A percentile compares a stretch with the other conserved stretches of the same genome.
These are phyloP conservation scores for Oreotrochilus melanogaster DNA, from an alignment of 2,113 vertebrate species.

Conservation along the genomic window DNA sequence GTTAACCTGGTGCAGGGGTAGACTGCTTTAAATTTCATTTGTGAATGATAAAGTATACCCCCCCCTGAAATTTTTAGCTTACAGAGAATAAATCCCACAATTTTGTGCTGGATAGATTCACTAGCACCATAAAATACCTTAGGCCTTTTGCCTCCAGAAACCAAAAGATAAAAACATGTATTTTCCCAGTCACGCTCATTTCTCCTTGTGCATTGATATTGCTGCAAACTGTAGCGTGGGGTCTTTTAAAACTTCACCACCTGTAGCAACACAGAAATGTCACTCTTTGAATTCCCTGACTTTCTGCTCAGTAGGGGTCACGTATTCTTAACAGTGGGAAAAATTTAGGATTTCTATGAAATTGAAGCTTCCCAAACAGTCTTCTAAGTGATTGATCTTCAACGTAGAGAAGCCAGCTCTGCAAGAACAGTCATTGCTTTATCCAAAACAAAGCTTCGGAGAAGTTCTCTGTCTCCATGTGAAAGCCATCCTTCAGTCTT, in stretches of 20 bases:
- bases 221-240: neutral
- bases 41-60: neutral
- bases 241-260: neutral
- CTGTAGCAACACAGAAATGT: neutral
- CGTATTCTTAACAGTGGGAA: fast-evolving
- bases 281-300: neutral
- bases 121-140: neutral
- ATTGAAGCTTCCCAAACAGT: neutral
- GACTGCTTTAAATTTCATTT: neutral
- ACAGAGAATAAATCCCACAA: neutral
- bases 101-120: neutral
- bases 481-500: neutral
- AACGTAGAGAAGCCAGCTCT: neutral
- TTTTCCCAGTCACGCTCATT: neutral
- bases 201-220: neutral
- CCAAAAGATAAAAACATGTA: neutral
- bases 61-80: neutral
- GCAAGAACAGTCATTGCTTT: neutral
- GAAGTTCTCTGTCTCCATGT: neutral
- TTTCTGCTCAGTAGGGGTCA: neutral
- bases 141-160: neutral
- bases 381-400: neutral
- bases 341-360: neutral
- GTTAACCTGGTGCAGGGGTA: neutral
- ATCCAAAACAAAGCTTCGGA: neutral